Evolutionary conservation across 2,888 invertebrate species (phyloP), one percentile per base, ranked within the genome.

Genomic region (Ptilodon capucinus): DNA sequence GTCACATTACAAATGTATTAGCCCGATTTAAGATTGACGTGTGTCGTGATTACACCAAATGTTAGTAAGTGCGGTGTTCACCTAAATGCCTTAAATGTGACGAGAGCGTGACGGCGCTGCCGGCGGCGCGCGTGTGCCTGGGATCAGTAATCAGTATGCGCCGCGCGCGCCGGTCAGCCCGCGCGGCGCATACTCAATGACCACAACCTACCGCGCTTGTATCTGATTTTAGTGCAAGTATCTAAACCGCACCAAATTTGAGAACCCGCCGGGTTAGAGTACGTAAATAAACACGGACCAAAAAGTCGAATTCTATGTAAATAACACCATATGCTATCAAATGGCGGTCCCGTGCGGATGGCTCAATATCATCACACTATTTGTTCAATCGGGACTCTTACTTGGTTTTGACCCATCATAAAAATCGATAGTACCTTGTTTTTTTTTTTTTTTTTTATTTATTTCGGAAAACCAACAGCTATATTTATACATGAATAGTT

Each of bases 61-160:
- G 30, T 13, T 32, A 6, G 30, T 32, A 13, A 5, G n/a, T 1
- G n/a, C 13, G 2, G 25, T 13, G 30, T 13, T 35, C 17, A 35
- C 17, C 8, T 13, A 8, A 17, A 8, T 35, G 16, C 16, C 30
- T 13, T 30, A 5, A 16, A 13, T n/a, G n/a, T n/a, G n/a, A n/a
- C n/a, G n/a, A 4, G 1, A 13, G 16, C 3, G 34, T 16, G 16
- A 34, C 25, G 1, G 34, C 11, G 34, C 8, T 16, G 34, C 34
- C 18, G 38, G 17, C 21, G 44, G 38, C 17, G 42, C 17, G 13
- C 6, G 13, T 28, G 39, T 4, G 41, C 32, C n/a, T n/a, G n/a
- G n/a, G n/a, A n/a, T n/a, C n/a, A n/a, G 40, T 38, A 21, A 45
- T 55, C 44, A 51, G 57, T 43, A 56, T 44, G 39, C 57, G 13